Conservation (phyloP, 2,797 vertebrate genomes). For the Gymnocypris eckloni region DNA sequence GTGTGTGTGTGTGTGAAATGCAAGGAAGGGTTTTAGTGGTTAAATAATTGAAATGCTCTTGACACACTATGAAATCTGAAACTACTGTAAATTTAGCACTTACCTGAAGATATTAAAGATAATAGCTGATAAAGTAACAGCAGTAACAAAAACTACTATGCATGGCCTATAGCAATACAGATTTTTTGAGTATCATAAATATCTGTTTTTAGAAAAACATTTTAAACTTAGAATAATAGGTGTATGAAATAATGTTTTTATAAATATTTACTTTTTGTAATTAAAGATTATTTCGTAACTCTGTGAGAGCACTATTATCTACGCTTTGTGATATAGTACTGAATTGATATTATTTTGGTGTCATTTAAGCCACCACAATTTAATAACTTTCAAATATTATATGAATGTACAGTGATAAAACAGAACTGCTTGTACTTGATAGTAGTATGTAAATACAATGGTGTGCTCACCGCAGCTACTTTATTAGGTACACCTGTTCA, state of each 20-base stretch:
- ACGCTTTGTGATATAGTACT: too few relatives aligned
- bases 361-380: not conserved
- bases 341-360: not conserved
- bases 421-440: not conserved
- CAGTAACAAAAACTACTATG: not conserved
- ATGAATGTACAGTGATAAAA: not conserved
- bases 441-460: not conserved
- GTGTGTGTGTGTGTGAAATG: not conserved
- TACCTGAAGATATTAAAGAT: not conserved
- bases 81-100: not conserved
- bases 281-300: not conserved
- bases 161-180: not conserved
- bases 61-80: not conserved
- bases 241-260: not conserved
- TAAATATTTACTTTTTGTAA: not conserved
- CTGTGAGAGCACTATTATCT: not conserved
- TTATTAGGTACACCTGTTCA: too few relatives aligned
- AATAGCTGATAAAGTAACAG: not conserved
- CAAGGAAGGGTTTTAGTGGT: not conserved
- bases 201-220: not conserved
- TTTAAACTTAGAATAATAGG: not conserved
- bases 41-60: not conserved
- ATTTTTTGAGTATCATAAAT: not conserved
- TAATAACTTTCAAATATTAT: not conserved
- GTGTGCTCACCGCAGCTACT: too few relatives aligned